These are phyloP conservation scores for Orientallactaga sibirica DNA, from an alignment of 2,797 vertebrate species.

Conservation along the genomic window DNA sequence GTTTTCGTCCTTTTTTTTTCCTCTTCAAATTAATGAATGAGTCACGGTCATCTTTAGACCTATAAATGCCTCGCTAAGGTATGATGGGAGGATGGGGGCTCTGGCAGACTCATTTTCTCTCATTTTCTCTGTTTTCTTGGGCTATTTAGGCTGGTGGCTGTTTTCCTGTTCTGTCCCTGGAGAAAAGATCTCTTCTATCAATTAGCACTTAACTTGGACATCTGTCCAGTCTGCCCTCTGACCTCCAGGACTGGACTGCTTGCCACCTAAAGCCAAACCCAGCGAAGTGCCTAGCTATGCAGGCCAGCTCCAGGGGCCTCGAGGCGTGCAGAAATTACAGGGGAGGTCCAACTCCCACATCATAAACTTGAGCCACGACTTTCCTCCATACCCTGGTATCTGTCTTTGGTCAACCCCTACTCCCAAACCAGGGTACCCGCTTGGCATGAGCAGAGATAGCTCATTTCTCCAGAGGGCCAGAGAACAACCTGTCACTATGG, in stretches of 20 bases:
- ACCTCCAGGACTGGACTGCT: neutral
- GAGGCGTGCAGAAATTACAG: neutral
- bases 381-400: neutral
- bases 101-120: slow-evolving; percentile 55
- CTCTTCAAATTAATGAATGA: slow-evolving; percentile 83
- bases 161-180: slow-evolving; percentile 58
- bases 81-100: neutral
- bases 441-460: neutral
- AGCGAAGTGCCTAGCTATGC: neutral
- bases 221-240: neutral
- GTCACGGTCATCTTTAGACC: slow-evolving; percentile 74
- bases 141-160: neutral
- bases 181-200: slow-evolving; percentile 47
- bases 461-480: neutral
- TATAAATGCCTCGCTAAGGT: neutral
- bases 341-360: accelerated
- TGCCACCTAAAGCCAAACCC: slow-evolving; percentile 10
- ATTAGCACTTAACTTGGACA: neutral
- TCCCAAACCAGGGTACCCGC: neutral
- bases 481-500: neutral
- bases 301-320: neutral
- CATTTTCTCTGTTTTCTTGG: slow-evolving; percentile 42
- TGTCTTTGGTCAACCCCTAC: neutral
- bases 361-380: neutral
- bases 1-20: slow-evolving; percentile 62